Percentiles rank a stretch among this genome's conserved stretches.
Evolutionary conservation across 2,113 vertebrate genomes (phyloP).

Genomic region (Anas platyrhynchos): DNA sequence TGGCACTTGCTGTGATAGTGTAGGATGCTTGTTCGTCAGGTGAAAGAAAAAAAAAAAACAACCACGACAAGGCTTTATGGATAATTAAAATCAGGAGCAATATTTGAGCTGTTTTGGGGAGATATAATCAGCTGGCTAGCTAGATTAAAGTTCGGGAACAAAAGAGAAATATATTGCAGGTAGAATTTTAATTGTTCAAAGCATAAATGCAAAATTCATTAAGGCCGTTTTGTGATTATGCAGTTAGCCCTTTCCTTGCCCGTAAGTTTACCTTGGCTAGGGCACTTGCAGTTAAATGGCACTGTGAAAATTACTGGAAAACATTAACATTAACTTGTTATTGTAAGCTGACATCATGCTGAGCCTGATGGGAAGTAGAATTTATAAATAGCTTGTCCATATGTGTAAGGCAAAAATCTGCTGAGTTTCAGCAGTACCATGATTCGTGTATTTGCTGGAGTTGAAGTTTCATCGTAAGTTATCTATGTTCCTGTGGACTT

Average conservation of each 20-base stretch:
- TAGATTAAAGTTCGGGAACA: conserved; percentile 27
- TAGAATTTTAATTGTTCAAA: conserved; percentile 68
- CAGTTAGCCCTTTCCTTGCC: conserved; percentile 72
- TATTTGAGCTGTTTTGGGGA: conserved; percentile 23
- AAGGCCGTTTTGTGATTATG: conserved; percentile 68
- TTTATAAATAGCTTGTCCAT: conserved; percentile 80
- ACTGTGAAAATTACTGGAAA: conserved; percentile 81
- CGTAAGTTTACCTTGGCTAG: conserved; percentile 76
- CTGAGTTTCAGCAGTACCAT: conserved; percentile 63
- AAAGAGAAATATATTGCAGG: conserved; percentile 13
- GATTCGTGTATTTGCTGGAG: conserved; percentile 56
- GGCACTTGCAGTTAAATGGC: conserved; percentile 75
- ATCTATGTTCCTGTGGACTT: background rate
- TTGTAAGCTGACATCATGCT: conserved; percentile 78
- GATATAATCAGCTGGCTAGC: background rate
- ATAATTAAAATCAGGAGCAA: conserved; percentile 46
- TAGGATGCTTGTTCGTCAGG: conserved; percentile 25
- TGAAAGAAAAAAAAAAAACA: background rate
- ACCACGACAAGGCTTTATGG: background rate
- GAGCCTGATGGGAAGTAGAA: conserved; percentile 74
- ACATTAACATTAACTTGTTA: conserved; percentile 82
- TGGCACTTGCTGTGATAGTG: background rate
- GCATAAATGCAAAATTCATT: conserved; percentile 69
- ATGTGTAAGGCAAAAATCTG: conserved; percentile 71
- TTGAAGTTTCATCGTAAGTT: background rate